Evolutionary conservation across 2,888 invertebrate genomes (phyloP), one percentile per base, ranked within the genome.

Genomic region (Anthrax anthrax): DNA sequence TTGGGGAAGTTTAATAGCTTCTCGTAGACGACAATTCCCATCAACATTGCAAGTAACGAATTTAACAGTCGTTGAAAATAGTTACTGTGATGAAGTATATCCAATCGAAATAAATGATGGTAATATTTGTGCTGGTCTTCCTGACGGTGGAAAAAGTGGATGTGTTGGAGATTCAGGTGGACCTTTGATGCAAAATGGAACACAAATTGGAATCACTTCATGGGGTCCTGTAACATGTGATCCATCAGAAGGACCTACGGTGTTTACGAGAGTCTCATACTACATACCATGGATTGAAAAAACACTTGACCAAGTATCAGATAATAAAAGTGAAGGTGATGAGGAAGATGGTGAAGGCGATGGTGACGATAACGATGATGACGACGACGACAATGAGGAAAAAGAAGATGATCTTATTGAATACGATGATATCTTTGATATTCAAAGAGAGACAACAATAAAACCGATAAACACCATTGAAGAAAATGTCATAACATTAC

Each of bases 181-280:
- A 34, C 48, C 49, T 42, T 46, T 51, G 32, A 52, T 55, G 16
- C 49, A 53, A 44, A 34, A 44, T 18, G 37, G 39, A 32, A 36
- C 40, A 18, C 60, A 49, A 54, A 27, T 67, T 41, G 69, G 69
- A 45, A 51, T 68, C 36, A 62, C 65, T 14, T 66, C 68, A 17
- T 67, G 67, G 66, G 67, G 65, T 3, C 39, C 52, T 14, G 56
- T 56, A 16, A 61, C 64, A 12, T 67, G 67, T 43, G 61, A 62
- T 27, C 34, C 42, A 1, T 46, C 45, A 9, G 52, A 54, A 18
- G 50, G 54, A 17, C 66, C 66, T 2, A 58, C 65, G 1, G 62
- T 67, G 6, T 64, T 62, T 53, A 63, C 62, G 1, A 58, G 60
- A 18, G 60, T 64, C 3, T 55, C 63, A 4, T 55, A 58, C 13